Evolutionary conservation across 2,797 vertebrate species (phyloP), one percentile per base, ranked within the genome.

Genomic region (Masticophis lateralis): DNA sequence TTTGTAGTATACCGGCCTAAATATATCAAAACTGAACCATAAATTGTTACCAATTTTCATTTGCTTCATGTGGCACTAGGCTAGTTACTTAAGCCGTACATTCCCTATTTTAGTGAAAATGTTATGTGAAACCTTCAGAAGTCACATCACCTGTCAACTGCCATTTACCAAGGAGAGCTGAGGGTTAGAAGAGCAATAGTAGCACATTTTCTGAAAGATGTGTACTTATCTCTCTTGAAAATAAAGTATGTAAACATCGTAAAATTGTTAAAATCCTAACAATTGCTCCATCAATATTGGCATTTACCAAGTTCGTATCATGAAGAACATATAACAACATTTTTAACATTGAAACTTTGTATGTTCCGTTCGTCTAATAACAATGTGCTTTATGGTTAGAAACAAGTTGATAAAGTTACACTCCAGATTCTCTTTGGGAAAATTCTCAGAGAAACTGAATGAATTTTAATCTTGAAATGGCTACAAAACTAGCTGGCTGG

Each of bases 401-500:
- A 87, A 83, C 14, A 87, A 87, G 47, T 20, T 79, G 87, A 79
- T 22, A 79, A 87, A 53, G 53, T 3, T 13, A 43, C 27, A 43
- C 57, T 69, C 20, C 83, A 86, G 25, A 43, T 69, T 89, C 53
- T n/a, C 2, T 86, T 11, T 61, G 55, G 32, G 56, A 92, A 61
- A 56, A 88, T 55, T 74, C 63, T 88, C 43, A 61, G n/a, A 27
- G n/a, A 59, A 79, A 60, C 22, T 69, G 28, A 69, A 87, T 74
- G 53, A 74, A 92, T 92, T 92, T 60, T 56, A 60, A 86, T 28
- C 69, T 56, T 32, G 83, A 90, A 92, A 92, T 27, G 12, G 63
- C 61, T 61, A 90, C 55, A 59, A 59, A 55, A 59, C 27, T 14
- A 27, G 55, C n/a, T 61, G 8, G 53, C 86, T 63, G 55, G 56